Percentiles rank a stretch among this genome's conserved stretches.
Conservation (phyloP, 1,140 invertebrate genomes). For the Drosophila lini region DNA sequence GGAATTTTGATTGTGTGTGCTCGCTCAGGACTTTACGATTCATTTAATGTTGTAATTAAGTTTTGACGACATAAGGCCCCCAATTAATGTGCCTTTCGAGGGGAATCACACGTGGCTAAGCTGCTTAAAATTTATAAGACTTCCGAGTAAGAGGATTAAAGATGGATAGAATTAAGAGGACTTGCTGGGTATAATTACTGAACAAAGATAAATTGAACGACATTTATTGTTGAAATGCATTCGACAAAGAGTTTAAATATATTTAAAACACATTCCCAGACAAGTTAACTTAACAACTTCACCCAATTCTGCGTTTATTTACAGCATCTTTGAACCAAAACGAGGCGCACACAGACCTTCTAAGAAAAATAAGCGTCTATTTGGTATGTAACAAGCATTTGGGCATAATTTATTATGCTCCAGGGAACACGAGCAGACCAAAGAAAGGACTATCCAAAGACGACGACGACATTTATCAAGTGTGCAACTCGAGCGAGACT, state of each 20-base stretch:
- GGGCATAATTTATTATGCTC: constrained; percentile 74
- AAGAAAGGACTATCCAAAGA: constrained; percentile 26
- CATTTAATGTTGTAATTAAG: constrained; percentile 64
- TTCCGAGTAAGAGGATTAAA: constrained; percentile 20
- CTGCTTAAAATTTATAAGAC: constrained; percentile 48
- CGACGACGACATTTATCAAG: constrained; percentile 70
- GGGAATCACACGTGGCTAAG: constrained; percentile 53
- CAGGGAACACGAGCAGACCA: constrained; percentile 31
- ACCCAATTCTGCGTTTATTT: background rate
- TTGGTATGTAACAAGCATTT: constrained; percentile 41
- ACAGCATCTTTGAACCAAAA: background rate
- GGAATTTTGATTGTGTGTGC: constrained; percentile 45
- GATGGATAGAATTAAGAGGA: background rate
- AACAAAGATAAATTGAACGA: background rate
- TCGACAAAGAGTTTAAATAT: background rate
- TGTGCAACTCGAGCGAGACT: constrained; percentile 49
- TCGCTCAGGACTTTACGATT: constrained; percentile 32
- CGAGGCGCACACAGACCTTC: background rate
- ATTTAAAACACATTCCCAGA: background rate
- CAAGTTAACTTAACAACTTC: constrained; percentile 17
- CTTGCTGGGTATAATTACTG: background rate
- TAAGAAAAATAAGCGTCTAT: constrained; percentile 25
- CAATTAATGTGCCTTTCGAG: constrained; percentile 52
- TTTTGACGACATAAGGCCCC: constrained; percentile 19
- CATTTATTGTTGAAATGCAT: background rate